Conservation (phyloP, 2,888 invertebrate species). For the Synanthedon formicaeformis region DNA sequence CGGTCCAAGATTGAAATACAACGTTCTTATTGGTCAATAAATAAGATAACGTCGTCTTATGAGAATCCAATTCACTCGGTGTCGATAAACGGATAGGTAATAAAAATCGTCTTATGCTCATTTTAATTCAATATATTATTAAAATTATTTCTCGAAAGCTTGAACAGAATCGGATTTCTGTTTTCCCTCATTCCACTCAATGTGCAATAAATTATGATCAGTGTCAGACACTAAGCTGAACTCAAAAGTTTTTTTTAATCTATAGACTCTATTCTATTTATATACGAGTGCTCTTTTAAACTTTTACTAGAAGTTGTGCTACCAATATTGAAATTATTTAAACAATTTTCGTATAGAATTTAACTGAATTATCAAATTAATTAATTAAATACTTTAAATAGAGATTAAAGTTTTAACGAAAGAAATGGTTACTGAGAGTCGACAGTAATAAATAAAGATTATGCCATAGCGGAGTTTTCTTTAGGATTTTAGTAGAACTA, state of each 20-base stretch:
- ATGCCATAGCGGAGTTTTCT: too few relatives aligned
- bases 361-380: too few relatives aligned
- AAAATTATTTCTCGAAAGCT: conserved; percentile 36
- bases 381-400: too few relatives aligned
- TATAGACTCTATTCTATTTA: too few relatives aligned
- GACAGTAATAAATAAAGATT: too few relatives aligned
- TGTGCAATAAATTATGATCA: conserved; percentile 52
- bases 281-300: too few relatives aligned
- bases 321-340: too few relatives aligned
- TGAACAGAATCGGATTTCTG: conserved; percentile 33
- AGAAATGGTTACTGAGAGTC: too few relatives aligned
- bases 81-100: conserved; percentile 23
- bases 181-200: conserved; percentile 38
- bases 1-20: conserved; percentile 3
- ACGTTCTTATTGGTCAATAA: conserved; percentile 5
- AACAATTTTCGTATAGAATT: too few relatives aligned
- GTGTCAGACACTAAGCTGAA: conserved; percentile 22
- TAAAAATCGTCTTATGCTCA: conserved; percentile 53
- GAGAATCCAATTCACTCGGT: conserved; percentile 38
- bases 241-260: not conserved
- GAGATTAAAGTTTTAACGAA: too few relatives aligned
- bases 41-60: conserved; percentile 20
- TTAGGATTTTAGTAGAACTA: too few relatives aligned
- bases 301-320: too few relatives aligned
- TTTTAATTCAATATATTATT: conserved; percentile 50